phyloP scores from a whole-genome alignment of 2,888 invertebrate species.

The Folsomia manolachei region DNA sequence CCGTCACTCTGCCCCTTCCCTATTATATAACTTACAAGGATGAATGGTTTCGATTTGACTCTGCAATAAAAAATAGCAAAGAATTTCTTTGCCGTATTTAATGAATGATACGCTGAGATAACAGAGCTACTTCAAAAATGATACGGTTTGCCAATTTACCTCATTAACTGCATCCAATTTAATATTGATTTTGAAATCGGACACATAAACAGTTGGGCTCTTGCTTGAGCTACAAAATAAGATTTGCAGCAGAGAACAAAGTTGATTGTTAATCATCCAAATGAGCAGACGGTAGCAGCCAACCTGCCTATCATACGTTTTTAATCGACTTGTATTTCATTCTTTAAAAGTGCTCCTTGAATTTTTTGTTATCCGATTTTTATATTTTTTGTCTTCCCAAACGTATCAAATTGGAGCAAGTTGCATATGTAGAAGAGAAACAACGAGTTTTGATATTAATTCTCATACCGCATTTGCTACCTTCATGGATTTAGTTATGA shows the following conservation, averaged over 20 bases:
- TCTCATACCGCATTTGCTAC: no score
- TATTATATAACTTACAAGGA: no score
- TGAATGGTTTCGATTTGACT: slow-evolving; percentile 6
- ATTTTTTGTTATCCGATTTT: neutral
- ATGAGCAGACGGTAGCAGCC: slow-evolving; percentile 16
- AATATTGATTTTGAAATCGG: no score
- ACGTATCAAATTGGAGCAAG: neutral
- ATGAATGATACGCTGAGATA: no score
- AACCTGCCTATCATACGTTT: slow-evolving; percentile 11
- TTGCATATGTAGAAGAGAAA: neutral
- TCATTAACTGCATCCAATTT: no score
- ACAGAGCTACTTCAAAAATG: no score
- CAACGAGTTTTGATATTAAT: neutral
- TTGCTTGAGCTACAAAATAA: no score
- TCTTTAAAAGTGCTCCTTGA: slow-evolving; percentile 6
- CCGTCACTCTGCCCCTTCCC: no score
- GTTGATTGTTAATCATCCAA: slow-evolving; percentile 6
- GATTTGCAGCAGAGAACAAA: neutral
- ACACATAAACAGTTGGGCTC: no score
- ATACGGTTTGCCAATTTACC: no score
- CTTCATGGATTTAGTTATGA: neutral
- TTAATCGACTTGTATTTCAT: slow-evolving; percentile 15
- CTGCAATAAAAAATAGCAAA: slow-evolving; percentile 4
- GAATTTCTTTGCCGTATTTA: no score
- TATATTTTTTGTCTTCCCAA: neutral